Evolutionary conservation across 2,888 invertebrate species (phyloP), one percentile per base, ranked within the genome.

Genomic region (Pediacus dermestoides): DNA sequence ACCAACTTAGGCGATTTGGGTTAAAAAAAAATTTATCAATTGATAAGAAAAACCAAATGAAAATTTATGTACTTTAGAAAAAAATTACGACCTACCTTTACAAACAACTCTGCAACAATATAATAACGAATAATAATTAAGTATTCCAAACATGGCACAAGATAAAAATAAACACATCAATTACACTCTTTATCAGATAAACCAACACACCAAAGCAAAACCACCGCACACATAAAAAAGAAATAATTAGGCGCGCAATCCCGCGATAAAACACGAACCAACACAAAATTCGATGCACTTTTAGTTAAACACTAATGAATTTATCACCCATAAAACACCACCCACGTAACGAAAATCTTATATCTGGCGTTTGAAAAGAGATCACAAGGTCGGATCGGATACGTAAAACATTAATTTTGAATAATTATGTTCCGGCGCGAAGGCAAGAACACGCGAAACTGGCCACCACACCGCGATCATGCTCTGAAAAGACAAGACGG

Each of bases 381-480:
- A 23, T 4, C 3, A 23, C 23, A 23, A 23, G 23, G 23, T 23
- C 23, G 18, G 18, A 23, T 23, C 23, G 3, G 23, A 23, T 9
- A 3, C 8, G n/a, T 23, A 23, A 4, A 25, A 30, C 28, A 22
- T 38, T 34, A 39, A 39, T 37, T 16, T 22, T 32, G 28, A 34
- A 34, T 27, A 22, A 21, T 30, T 16, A 14, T 34, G 47, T 44
- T 44, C 35, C 47, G 40, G 40, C 44, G 47, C 42, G 42, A 48
- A 44, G 32, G 39, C 25, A 32, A n/a, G n/a, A n/a, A 44, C 42
- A 42, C 50, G 47, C 46, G 37, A 45, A 45, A 50, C 50, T 48
- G 44, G 28, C 28, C 4, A 23, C 3, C 23, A 23, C 9, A 28
- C 11, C 12, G 28, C 28, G 28, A 28, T 28, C 14, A 28, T 28